Base-by-base conservation (phyloP, 30 jellyfish, hydroid and myxozoan genomes). In the Chrysaora quinquecirrha region DNA sequence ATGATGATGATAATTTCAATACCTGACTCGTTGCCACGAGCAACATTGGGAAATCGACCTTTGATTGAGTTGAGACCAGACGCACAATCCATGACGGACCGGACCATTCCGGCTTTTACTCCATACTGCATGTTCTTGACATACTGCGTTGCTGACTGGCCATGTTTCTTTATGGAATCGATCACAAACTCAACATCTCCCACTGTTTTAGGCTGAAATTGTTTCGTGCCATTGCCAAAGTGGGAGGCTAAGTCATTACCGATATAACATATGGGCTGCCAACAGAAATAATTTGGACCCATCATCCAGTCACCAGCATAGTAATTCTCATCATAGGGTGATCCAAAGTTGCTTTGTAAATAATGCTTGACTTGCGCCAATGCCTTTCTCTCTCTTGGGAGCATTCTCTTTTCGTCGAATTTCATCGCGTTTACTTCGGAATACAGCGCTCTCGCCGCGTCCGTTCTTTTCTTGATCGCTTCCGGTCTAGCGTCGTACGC, bases 241-340 rank as follows among this genome's bases (percentile, higher is more conserved):
- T 93, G 98, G 9, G 76, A 33, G 33, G 64, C 25, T 6, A 93
- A 60, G 33, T 87, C 92, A 0, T 38, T 18, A 19, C 95, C 97
- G 0, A 93, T 78, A 58, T 64, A 61, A 48, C 98, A 93, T 24
- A 93, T 87, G 19, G 89, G 96, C 80, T 93, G 98, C 98, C 98
- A 93, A 50, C 98, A 93, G 71, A 93, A 93, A 46, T 84, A 75
- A 69, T 93, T 87, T 22, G 98, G 98, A 14, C 98, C 98, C 97
- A 93, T 75, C 98, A 93, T 93, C 98, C 98, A 93, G 23, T 77
- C 97, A 29, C 98, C 98, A 12, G 97, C 93, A 61, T 93, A 93
- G 52, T 93, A 93, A 70, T 93, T 86, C 72, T 87, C 97, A 62
- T 87, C 96, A 43, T 71, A 93, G 21, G 98, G 98, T 4, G 89